Conservation (phyloP, 2,888 invertebrate species). For the Andricus curvator region DNA sequence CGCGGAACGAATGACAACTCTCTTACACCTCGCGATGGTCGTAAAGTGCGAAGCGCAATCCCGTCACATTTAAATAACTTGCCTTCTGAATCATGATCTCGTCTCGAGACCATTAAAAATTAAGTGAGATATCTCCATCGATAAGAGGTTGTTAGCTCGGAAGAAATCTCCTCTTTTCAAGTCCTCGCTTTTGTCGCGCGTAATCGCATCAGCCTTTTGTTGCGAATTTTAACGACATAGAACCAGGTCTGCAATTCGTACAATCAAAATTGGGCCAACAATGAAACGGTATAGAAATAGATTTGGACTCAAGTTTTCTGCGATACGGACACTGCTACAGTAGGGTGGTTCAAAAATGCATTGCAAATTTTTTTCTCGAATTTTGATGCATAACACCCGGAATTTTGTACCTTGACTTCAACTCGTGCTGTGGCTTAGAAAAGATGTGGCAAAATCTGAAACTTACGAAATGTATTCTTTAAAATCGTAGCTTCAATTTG, state of each 20-base stretch:
- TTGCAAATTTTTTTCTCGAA: no score
- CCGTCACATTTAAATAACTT: slow-evolving; percentile 15
- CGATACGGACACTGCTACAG: neutral
- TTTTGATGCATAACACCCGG: no score
- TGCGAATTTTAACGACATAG: slow-evolving; percentile 43
- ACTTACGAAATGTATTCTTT: no score
- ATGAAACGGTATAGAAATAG: neutral
- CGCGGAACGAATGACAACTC: slow-evolving; percentile 1
- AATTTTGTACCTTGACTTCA: no score
- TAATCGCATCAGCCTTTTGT: slow-evolving; percentile 52
- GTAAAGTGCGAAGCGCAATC: neutral
- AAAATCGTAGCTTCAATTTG: no score
- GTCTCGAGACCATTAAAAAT: slow-evolving; percentile 59
- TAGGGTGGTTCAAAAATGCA: no score
- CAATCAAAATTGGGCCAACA: neutral
- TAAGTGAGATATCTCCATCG: slow-evolving; percentile 58
- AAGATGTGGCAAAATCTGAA: no score
- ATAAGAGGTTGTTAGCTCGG: slow-evolving; percentile 52
- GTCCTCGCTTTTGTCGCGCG: slow-evolving; percentile 51
- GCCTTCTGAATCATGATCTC: slow-evolving; percentile 19
- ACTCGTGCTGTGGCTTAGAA: no score
- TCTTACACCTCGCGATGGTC: neutral
- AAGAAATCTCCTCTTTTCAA: slow-evolving; percentile 52
- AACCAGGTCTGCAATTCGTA: neutral
- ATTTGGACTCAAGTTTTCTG: neutral